Evolutionary conservation across 2,888 invertebrate species (phyloP).

Genomic region (Lissonota sp.): DNA sequence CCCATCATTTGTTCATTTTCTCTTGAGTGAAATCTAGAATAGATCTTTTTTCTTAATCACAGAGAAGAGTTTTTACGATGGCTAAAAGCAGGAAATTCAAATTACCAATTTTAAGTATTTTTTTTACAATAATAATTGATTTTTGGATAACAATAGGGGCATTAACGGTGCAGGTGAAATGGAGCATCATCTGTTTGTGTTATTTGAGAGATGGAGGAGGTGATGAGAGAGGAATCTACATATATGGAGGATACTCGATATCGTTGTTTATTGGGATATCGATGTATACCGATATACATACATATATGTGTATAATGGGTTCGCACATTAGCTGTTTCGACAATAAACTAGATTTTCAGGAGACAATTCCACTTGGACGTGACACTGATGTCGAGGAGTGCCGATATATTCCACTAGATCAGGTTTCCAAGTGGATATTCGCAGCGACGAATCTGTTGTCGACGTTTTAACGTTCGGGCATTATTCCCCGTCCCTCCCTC

Average conservation of each 20-base stretch:
- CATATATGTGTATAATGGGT: neutral
- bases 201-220: slow-evolving; percentile 23
- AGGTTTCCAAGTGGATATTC: slow-evolving; percentile 49
- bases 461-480: slow-evolving; percentile 47
- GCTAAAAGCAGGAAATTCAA: too few relatives aligned
- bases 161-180: slow-evolving; percentile 28
- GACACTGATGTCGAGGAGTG: slow-evolving; percentile 37
- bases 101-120: too few relatives aligned
- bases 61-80: too few relatives aligned
- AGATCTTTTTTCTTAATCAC: too few relatives aligned
- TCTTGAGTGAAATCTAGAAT: too few relatives aligned
- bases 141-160: neutral
- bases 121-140: too few relatives aligned
- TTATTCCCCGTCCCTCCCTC: slow-evolving; percentile 24
- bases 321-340: slow-evolving; percentile 18
- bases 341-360: slow-evolving; percentile 54
- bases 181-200: slow-evolving; percentile 28
- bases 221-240: slow-evolving; percentile 22
- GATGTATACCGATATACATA: neutral
- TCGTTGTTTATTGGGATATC: slow-evolving; percentile 34
- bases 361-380: slow-evolving; percentile 57
- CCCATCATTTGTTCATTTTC: too few relatives aligned
- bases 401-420: slow-evolving; percentile 53
- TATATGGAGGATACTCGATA: slow-evolving; percentile 36
- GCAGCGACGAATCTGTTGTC: slow-evolving; percentile 53